Evolutionary conservation across 1,140 invertebrate genomes (phyloP), one percentile per base, ranked within the genome.

Genomic region (Leptopilina clavipes): DNA sequence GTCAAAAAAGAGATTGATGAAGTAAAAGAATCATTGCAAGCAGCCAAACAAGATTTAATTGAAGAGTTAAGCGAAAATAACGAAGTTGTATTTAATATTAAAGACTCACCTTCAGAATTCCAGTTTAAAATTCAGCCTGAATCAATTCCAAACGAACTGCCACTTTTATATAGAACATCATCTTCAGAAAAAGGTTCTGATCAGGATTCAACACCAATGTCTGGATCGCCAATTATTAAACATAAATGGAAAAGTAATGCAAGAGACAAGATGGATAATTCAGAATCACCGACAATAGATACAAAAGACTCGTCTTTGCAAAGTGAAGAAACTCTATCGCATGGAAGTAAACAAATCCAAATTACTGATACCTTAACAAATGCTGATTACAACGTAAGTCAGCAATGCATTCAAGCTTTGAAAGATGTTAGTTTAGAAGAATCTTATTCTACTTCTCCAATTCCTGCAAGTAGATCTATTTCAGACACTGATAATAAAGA

Each of bases 61-160:
- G 93, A 93, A 82, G 93, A 94, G 89, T 85, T 90, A 86, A 93
- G 82, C 17, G 90, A 90, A 73, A 90, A 90, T 18, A 89, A 84
- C 48, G 87, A 91, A 52, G 88, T 85, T 43, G 86, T 90, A 43
- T 89, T 91, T 74, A 87, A 89, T 17, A 91, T 91, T 48, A 93
- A 95, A 85, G 93, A 94, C 79, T 94, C 94, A 0, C 93, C 94
- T 22, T 94, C 93, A 2, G 94, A 95, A 86, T 95, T 95, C 83
- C 93, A 94, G 81, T 93, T 95, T 65, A 94, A 93, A 85, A 79
- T 91, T 6, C 86, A 91, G 44, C 85, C 87, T 8, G 90, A 90
- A 80, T 86, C 89, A 5, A 90, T 90, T 54, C 86, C 86, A 14
- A 90, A 90, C 70, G 89, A 91, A 78, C 79, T 90, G 18, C 89